Percentiles rank a stretch among this genome's conserved stretches.
phyloP scores from a whole-genome alignment of 1,140 invertebrate genomes.

The Neodiprion pinetum region DNA sequence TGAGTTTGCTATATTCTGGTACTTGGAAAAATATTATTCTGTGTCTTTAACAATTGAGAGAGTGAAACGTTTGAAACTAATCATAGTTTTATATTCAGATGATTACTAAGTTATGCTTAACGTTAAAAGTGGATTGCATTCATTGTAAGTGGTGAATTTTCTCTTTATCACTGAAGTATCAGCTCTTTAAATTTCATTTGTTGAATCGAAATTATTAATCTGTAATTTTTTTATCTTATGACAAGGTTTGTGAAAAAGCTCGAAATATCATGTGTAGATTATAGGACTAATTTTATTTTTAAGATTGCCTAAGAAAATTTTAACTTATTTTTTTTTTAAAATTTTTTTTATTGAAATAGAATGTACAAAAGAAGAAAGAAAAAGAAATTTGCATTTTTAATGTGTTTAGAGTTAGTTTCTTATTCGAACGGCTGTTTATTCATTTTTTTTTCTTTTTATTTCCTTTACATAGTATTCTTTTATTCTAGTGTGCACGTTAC shows the following conservation, averaged over 20 bases:
- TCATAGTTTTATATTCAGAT: neutral
- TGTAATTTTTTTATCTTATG: neutral
- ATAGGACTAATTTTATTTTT: neutral
- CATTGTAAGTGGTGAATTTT: conserved; percentile 48
- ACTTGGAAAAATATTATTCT: neutral
- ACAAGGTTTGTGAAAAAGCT: neutral
- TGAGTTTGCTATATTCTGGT: neutral
- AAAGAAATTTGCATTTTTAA: too few species aligned
- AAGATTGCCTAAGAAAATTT: neutral
- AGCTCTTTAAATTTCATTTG: neutral
- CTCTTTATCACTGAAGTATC: conserved; percentile 22
- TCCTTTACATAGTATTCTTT: too few species aligned
- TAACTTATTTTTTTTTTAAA: neutral
- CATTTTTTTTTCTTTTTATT: too few species aligned
- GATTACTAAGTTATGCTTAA: neutral
- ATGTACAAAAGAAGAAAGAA: too few species aligned
- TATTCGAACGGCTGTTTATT: too few species aligned
- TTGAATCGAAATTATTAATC: neutral
- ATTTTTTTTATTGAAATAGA: too few species aligned
- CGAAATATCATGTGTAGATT: neutral
- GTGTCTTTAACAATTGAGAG: conserved; percentile 8
- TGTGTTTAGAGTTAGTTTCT: too few species aligned
- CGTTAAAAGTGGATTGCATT: conserved; percentile 33
- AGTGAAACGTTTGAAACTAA: conserved; percentile 1
- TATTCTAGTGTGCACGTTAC: too few species aligned